Base-by-base conservation (phyloP, 2,113 vertebrate genomes). In the Lasiurus borealis region DNA sequence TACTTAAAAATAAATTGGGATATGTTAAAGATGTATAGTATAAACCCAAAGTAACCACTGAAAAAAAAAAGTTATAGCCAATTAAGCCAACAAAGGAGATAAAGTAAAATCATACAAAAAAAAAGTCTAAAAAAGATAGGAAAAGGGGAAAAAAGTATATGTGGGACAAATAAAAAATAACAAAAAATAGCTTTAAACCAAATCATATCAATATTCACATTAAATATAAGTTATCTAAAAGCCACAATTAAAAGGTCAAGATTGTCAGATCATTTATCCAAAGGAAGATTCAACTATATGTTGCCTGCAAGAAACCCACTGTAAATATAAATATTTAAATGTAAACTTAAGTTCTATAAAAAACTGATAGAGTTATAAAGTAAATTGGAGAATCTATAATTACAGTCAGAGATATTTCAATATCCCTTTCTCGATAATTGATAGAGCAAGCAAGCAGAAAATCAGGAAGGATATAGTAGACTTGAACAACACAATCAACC, bases 211-310 rank as follows among this genome's bases (percentile, higher is more conserved):
- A 64, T 66, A 88, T 57, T 46, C 52, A 64, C 46, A 72, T 91
- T 86, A 93, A 86, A 77, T 88, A 14, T 85, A 90, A 96, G 80
- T 90, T 71, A 25, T 57, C 34, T 87, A 88, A 91, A 92, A 72
- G 48, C 10, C 19, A 94, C 31, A 84, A 27, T 87, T 72, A 91
- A 75, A 91, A 90, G 44, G 21, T 25, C 73, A 85, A 75, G 75
- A 87, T 52, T 81, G 77, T 40, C 71, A 84, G 46, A 50, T 48
- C 88, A 21, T 86, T 88, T 91, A 80, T 59, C 40, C 27, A 89
- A 46, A 85, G 54, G 36, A 95, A 87, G 34, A 88, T 69, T 18
- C 48, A 82, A 48, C 18, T 59, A n/a, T 40, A 8, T 68, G 23
- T 40, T 86, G 25, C 29, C 48, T 89, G 8, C 3, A 76, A 94